Base-by-base conservation (phyloP, 2,888 invertebrate species). In the Eupithecia abbreviata region DNA sequence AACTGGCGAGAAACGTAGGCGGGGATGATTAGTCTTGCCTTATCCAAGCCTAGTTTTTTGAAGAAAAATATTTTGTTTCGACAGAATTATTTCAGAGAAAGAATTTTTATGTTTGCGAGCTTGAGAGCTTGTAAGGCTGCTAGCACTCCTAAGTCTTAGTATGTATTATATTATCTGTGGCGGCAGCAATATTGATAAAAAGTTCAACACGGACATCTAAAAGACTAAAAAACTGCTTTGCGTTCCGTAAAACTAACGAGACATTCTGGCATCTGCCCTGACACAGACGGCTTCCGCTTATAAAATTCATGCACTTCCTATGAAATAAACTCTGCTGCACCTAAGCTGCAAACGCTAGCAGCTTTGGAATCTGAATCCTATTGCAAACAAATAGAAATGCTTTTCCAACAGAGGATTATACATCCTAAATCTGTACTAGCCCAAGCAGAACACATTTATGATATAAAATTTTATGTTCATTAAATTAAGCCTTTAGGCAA, bases 221-320 rank as follows among this genome's bases (percentile, higher is more conserved):
- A 69, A 43, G 9, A n/a, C 12, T 30, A 30, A 30, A 30, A 30
- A 0, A 13, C 41, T 12, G 69, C 15, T 42, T 66, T 74, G 74
- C 65, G 74, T 76, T 75, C 73, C 42, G 71, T 73, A 55, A 74
- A 81, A 78, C 79, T 76, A 79, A 82, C 78, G 77, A 80, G 77
- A 79, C 76, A 51, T 74, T 74, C 79, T 78, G 75, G 81, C 77
- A 76, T 79, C 79, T 78, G 74, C 78, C 55, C 70, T 76, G 78
- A 67, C 72, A 75, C 79, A 82, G 79, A 81, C 81, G 76, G 77
- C 74, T 83, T 84, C 85, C 86, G 84, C 74, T 83, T 78, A 69
- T 78, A 69, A 80, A 80, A 78, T 80, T 81, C 82, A 81, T 81
- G 80, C 80, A 81, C 71, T 81, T 81, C 75, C 77, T 77, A 75